phyloP scores from a whole-genome alignment of 2,113 vertebrate species.

The Callopanchax toddi region DNA sequence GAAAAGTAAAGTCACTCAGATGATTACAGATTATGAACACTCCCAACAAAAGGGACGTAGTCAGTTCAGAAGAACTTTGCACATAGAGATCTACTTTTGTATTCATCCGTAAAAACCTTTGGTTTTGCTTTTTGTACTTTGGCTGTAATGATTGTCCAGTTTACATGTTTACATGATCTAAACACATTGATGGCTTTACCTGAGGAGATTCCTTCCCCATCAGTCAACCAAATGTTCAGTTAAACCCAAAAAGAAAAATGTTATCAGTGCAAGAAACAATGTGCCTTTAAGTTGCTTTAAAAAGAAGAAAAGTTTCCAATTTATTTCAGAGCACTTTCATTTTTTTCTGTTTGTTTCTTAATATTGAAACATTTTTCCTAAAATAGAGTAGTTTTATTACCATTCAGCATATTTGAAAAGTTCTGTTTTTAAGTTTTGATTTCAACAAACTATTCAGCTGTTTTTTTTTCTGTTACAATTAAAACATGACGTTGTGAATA shows the following conservation, averaged over 20 bases:
- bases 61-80: background rate
- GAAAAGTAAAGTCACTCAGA: too few species aligned
- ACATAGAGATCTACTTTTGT: background rate
- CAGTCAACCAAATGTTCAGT: background rate
- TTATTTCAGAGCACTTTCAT: slow-evolving; percentile 2
- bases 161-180: background rate
- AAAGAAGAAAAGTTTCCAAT: background rate
- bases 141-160: background rate
- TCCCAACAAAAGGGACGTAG: background rate
- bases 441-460: too few species aligned
- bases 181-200: slow-evolving; percentile 19
- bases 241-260: background rate
- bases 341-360: slow-evolving; percentile 1
- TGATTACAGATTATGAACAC: background rate
- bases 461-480: too few species aligned
- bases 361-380: background rate
- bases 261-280: slow-evolving; percentile 33
- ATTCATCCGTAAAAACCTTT: background rate
- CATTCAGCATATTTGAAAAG: too few species aligned
- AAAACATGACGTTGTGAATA: too few species aligned
- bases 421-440: too few species aligned
- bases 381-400: background rate
- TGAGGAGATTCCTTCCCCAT: slow-evolving; percentile 25
- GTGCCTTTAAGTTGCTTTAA: slow-evolving; percentile 53
- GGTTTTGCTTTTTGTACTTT: background rate